Evolutionary conservation across 1,140 invertebrate genomes (phyloP), one percentile per base, ranked within the genome.

Genomic region (Dendroctonus valens): DNA sequence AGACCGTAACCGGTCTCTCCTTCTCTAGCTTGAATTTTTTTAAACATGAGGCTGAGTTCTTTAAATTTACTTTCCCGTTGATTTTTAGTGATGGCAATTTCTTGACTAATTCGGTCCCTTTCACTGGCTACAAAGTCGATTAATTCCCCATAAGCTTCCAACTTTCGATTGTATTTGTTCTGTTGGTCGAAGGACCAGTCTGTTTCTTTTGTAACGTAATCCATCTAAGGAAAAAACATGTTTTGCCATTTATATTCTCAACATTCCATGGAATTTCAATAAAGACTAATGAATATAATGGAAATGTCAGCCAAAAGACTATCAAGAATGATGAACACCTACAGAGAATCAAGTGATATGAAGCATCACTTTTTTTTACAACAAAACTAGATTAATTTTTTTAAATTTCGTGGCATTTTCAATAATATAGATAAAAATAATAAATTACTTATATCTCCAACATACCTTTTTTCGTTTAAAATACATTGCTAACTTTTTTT

Each of bases 401-500:
- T 26, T 26, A 26, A 26, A 26, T 26, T 26, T 1, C 26, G 26
- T 3, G 1, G 26, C 26, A 26, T 26, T 26, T 26, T 26, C 26
- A n/a, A n/a, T n/a, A n/a, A n/a, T n/a, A n/a, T n/a, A 26, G 26
- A 26, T 26, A 26, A 1, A 26, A 26, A 26, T 26, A 26, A 26
- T 26, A 26, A 26, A 26, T 3, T 3, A 26, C 26, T 26, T 26
- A 26, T 1, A 15, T 8, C 15, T 6, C 15, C 11, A 51, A 51
- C 9, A 44, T 44, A 59, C 58, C 57, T 77, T 77, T 49, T 72
- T 65, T 44, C 69, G 72, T 61, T 71, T 74, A 51, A 74, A 77
- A 57, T 75, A 73, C 41, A 74, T 74, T 0, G 70, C 70, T 55
- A 77, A 60, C 63, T 74, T 77, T 41, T 72, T 75, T 15, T 77